Evolutionary conservation across 2,797 vertebrate species (phyloP).

Genomic region (Gymnopithys bicolor): DNA sequence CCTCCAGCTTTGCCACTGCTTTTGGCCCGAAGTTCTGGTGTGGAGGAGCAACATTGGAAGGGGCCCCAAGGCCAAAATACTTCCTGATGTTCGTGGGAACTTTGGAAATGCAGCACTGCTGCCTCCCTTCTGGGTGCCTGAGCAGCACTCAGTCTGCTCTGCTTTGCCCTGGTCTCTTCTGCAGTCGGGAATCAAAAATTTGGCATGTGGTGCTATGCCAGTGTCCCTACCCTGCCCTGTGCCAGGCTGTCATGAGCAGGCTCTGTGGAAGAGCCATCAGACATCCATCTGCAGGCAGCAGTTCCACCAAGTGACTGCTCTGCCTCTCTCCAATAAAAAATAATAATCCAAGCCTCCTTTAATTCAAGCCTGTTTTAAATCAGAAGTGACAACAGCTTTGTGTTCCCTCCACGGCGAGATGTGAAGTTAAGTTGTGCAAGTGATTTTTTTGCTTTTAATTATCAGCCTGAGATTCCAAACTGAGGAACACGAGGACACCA

Average conservation of each 20-base stretch:
- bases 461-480: background rate
- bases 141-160: background rate
- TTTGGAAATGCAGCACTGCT: background rate
- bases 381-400: background rate
- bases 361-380: background rate
- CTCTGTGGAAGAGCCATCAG: background rate
- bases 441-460: background rate
- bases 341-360: background rate
- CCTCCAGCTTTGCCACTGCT: background rate
- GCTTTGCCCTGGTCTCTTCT: background rate
- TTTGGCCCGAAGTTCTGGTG: background rate
- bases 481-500: background rate
- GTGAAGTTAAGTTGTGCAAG: background rate
- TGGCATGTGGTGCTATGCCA: background rate
- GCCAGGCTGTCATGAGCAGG: background rate
- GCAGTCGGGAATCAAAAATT: background rate
- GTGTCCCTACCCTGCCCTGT: fast-evolving
- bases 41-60: background rate
- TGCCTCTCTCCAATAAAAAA: background rate
- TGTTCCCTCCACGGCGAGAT: background rate
- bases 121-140: background rate
- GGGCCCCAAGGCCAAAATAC: background rate
- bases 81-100: fast-evolving
- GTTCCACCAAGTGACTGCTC: background rate
- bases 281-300: background rate